Percentiles rank a stretch among this genome's conserved stretches.
Conservation (phyloP, 1,140 invertebrate genomes). For the Drosophila lacteicornis region DNA sequence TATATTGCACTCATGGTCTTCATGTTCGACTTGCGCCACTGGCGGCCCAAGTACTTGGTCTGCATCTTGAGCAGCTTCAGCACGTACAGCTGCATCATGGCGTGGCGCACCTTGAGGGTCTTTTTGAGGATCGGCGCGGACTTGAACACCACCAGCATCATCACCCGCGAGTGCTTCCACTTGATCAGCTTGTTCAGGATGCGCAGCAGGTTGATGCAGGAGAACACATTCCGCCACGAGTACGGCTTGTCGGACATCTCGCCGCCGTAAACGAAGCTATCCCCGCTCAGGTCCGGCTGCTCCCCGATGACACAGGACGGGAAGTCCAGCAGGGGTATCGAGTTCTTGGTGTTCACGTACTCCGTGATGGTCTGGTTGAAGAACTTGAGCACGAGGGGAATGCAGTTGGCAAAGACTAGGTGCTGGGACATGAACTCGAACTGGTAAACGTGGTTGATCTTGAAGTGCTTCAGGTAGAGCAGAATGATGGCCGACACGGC, state of each 20-base stretch:
- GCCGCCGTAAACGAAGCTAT: constrained; percentile 90
- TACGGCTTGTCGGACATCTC: constrained; percentile 92
- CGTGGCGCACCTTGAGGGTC: constrained; percentile 97
- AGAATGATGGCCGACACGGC: constrained; percentile 97
- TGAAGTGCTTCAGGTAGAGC: constrained; percentile 98
- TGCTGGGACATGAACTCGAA: constrained; percentile 99
- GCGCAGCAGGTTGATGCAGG: constrained; percentile 98
- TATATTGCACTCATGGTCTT: constrained; percentile 99
- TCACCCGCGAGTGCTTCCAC: constrained; percentile 99
- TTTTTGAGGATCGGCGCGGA: constrained; percentile 99
- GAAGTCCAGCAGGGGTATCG: constrained; percentile 97
- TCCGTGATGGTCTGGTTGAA: constrained; percentile 99
- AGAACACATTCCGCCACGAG: constrained; percentile 99
- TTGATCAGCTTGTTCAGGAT: constrained; percentile 99
- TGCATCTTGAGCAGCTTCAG: constrained; percentile 99
- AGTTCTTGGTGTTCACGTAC: constrained; percentile 98
- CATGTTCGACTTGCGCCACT: constrained; percentile 99
- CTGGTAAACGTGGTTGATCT: constrained; percentile 99
- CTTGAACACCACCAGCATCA: constrained; percentile 99
- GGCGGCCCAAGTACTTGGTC: constrained; percentile 98
- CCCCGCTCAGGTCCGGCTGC: constrained; percentile 96
- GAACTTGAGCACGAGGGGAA: constrained; percentile 99
- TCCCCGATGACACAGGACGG: constrained; percentile 98
- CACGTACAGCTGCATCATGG: constrained; percentile 99
- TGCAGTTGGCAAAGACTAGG: constrained; percentile 99